Percentiles rank a stretch among this genome's conserved stretches.
Conservation (phyloP, 1,140 invertebrate genomes). For the Drosophila truncata region DNA sequence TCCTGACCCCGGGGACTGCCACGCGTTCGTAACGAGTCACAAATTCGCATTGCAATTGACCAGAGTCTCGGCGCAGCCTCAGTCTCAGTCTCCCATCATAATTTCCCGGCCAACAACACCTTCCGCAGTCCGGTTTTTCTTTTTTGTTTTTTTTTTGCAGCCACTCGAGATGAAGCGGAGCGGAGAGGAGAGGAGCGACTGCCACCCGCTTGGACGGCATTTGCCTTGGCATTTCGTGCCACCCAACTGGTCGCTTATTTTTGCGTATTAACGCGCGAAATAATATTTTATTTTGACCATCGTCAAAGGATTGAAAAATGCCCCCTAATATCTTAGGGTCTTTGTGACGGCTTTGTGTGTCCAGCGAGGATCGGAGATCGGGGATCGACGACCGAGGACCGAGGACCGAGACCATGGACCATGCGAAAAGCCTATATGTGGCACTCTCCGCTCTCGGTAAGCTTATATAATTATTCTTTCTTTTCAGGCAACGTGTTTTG, state of each 20-base stretch:
- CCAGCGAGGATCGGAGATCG: slow-evolving; percentile 6
- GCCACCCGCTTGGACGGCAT: slow-evolving; percentile 65
- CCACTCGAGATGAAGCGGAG: not conserved
- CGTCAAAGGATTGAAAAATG: slow-evolving; percentile 83
- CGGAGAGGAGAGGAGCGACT: not conserved
- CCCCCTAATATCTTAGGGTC: slow-evolving; percentile 81
- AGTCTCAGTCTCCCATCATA: slow-evolving; percentile 59
- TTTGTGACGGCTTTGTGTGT: slow-evolving; percentile 75
- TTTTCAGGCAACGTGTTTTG: slow-evolving; percentile 10
- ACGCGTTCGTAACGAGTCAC: slow-evolving; percentile 78
- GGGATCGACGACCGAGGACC: not conserved
- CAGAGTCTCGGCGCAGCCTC: slow-evolving; percentile 33
- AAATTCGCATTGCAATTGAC: slow-evolving; percentile 79
- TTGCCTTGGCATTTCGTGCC: slow-evolving; percentile 54
- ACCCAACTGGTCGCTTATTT: slow-evolving; percentile 77
- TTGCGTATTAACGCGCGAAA: slow-evolving; percentile 83
- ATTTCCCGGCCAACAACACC: slow-evolving; percentile 81
- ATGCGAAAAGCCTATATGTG: slow-evolving; percentile 10
- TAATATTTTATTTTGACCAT: slow-evolving; percentile 84
- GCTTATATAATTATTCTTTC: slow-evolving; percentile 53
- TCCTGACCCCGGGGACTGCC: slow-evolving; percentile 57
- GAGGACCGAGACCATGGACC: slow-evolving; percentile 1
- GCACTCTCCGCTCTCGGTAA: slow-evolving; percentile 4
- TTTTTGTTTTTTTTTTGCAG: not conserved
- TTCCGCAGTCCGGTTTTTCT: slow-evolving; percentile 45